phyloP scores from a whole-genome alignment of 2,113 vertebrate species.

The Microcebus ravelobensis region DNA sequence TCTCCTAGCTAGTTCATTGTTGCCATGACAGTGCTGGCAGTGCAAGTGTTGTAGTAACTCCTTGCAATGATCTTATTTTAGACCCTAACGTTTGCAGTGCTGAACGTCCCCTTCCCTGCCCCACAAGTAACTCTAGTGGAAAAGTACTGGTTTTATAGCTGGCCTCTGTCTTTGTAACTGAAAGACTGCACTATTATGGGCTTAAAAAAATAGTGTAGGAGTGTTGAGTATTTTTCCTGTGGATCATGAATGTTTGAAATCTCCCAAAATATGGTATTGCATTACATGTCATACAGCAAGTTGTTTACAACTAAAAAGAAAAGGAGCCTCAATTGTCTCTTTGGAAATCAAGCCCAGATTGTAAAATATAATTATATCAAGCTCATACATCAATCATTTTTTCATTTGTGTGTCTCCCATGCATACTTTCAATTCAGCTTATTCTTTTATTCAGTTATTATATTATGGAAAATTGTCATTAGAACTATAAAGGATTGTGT shows the following conservation, averaged over 20 bases:
- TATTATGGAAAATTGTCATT: conserved; percentile 47
- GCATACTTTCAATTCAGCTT: conserved; percentile 48
- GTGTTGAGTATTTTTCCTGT: conserved; percentile 81
- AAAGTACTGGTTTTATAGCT: conserved; percentile 71
- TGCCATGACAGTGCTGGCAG: conserved; percentile 79
- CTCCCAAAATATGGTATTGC: conserved; percentile 82
- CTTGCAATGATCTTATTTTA: conserved; percentile 80
- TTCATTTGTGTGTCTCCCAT: conserved; percentile 56
- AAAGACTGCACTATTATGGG: conserved; percentile 81
- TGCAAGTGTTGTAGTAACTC: conserved; percentile 75
- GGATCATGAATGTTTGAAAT: conserved; percentile 83
- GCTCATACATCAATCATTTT: conserved; percentile 65
- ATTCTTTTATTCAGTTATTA: conserved; percentile 52
- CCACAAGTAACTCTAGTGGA: conserved; percentile 64
- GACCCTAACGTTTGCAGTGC: conserved; percentile 73
- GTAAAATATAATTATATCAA: conserved; percentile 65
- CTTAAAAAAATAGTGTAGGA: conserved; percentile 80
- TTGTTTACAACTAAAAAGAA: conserved; percentile 81
- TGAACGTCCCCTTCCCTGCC: conserved; percentile 67
- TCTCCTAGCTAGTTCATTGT: conserved; percentile 72
- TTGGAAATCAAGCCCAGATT: conserved; percentile 72
- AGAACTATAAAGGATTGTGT: conserved; percentile 59
- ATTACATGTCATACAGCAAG: conserved; percentile 81
- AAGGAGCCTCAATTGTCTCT: conserved; percentile 58
- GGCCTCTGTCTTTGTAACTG: conserved; percentile 68